A percentile compares a stretch with the other conserved stretches of the same genome.
These are phyloP conservation scores for Calcarius lapponicus DNA, from an alignment of 2,797 vertebrate species.

Conservation along the genomic window DNA sequence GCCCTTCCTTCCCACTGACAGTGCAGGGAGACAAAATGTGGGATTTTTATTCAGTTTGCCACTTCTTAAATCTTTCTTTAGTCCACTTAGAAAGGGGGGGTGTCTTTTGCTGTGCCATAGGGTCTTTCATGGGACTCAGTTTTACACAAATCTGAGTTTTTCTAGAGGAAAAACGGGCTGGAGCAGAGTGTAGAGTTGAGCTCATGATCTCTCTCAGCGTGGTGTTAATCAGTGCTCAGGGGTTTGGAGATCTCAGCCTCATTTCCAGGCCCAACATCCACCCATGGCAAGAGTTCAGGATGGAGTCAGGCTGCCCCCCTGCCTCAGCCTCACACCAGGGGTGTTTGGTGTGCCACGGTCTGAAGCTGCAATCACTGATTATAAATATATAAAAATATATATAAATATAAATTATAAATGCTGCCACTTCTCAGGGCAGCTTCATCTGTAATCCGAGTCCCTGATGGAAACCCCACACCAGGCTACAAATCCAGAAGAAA, in stretches of 20 bases:
- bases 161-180: too few relatives aligned
- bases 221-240: neutral
- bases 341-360: neutral
- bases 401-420: neutral
- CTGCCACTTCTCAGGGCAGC: neutral
- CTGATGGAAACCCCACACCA: neutral
- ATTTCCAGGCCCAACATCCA: too few relatives aligned
- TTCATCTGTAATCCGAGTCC: neutral
- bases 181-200: accelerated
- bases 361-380: neutral
- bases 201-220: accelerated
- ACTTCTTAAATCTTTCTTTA: neutral
- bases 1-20: neutral
- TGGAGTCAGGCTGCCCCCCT: neutral
- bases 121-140: neutral
- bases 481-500: neutral
- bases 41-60: neutral
- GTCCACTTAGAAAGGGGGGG: neutral
- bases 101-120: too few relatives aligned
- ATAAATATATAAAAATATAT: neutral
- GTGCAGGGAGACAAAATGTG: accelerated
- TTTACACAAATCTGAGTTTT: neutral
- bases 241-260: neutral
- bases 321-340: neutral
- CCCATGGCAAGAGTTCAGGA: neutral